Evolutionary conservation across 2,888 invertebrate genomes (phyloP), one percentile per base, ranked within the genome.

Genomic region (Pristionchus fissidentatus): DNA sequence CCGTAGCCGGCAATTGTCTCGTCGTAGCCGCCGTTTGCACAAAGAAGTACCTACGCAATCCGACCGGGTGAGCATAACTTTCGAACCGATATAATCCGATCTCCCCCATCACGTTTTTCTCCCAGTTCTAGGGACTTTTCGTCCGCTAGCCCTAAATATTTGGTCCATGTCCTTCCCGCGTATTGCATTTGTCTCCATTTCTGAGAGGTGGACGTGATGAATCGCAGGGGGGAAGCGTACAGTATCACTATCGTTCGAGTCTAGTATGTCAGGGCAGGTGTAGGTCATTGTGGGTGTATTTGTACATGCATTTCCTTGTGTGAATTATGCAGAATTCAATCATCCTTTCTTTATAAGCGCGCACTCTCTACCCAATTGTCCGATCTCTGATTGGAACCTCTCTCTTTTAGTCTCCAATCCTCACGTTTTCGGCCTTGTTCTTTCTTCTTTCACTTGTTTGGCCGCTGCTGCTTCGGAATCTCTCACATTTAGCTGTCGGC

Each of bases 11-110:
- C 84, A 99, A 99, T 93, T 95, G 95, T 92, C 94, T 98, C 80
- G 98, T 98, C 22, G 97, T 98, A 85, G 94, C 96, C 79, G 98
- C 98, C 0, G 98, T 98, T 13, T 95, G 96, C 49, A 94, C 97
- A 32, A 98, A 98, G 93, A 94, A 97, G 32, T 97, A 97, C 92
- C 94, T 99, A 7, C 96, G 98, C 93, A 97, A 97, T 15, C 97
- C 98, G 13, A 98, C 98, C 10, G 98, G 98, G 88, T 87, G 60
- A 70, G 79, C 55, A 35, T 1, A 32, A 15, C 5, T 62, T 29
- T 22, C 15, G 1, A 22, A 26, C 66, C 41, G 13, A 84, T 60
- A 35, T 43, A 38, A n/a, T n/a, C 26, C 43, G 22, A 70, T 19
- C 3, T n/a, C 66, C 22, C n/a, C 29, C 41, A 4, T 75, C 35